A percentile compares a stretch with the other conserved stretches of the same genome.
These are phyloP conservation scores for Cyrtodaria siliqua DNA, from an alignment of 2,888 invertebrate species.

Conservation along the genomic window DNA sequence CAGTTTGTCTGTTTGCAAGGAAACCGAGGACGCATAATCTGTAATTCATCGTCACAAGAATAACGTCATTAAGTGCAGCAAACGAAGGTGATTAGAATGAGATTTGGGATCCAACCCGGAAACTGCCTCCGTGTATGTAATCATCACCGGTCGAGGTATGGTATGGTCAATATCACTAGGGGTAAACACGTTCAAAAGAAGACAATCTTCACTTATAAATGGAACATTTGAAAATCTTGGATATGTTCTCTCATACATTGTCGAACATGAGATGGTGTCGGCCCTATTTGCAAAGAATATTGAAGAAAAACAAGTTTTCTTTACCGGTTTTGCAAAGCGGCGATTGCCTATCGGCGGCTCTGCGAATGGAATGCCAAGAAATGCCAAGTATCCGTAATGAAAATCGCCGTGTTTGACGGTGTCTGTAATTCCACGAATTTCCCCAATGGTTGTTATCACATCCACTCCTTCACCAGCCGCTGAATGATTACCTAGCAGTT, in stretches of 20 bases:
- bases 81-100: not conserved
- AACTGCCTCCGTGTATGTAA: constrained; percentile 14
- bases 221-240: not conserved
- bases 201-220: constrained; percentile 32
- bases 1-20: not conserved
- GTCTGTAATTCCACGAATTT: constrained; percentile 8
- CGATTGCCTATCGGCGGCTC: constrained; percentile 15
- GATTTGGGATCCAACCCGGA: not conserved
- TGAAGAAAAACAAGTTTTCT: constrained; percentile 11
- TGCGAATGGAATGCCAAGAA: constrained; percentile 37
- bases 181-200: constrained; percentile 26
- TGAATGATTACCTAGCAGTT: too few relatives aligned
- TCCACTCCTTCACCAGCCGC: constrained; percentile 9
- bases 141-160: constrained; percentile 11
- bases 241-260: constrained; percentile 5
- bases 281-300: constrained; percentile 2
- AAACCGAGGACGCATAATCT: constrained; percentile 7
- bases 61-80: constrained; percentile 13
- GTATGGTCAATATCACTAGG: constrained; percentile 9
- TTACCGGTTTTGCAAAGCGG: constrained; percentile 33
- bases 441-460: constrained; percentile 21
- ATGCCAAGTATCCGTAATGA: not conserved
- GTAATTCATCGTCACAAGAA: constrained; percentile 16
- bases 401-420: not conserved
- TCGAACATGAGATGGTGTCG: constrained; percentile 4